These are phyloP conservation scores for Eclectus roratus DNA, from an alignment of 2,113 vertebrate genomes.

Conservation along the genomic window DNA sequence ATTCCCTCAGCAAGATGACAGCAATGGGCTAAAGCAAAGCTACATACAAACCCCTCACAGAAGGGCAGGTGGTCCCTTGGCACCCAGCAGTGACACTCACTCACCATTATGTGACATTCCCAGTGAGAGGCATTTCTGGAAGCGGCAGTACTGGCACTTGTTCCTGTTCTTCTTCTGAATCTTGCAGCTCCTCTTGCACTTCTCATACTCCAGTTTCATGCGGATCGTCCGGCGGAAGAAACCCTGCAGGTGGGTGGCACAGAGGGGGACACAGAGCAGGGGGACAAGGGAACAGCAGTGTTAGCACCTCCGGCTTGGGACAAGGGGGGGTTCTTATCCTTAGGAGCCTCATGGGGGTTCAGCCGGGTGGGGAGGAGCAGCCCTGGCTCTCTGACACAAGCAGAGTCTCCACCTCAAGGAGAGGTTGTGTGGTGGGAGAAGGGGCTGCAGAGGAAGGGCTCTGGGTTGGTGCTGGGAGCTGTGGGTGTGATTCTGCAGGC, in stretches of 20 bases:
- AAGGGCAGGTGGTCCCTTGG: neutral
- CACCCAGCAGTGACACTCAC: slow-evolving; percentile 56
- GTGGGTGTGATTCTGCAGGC: neutral
- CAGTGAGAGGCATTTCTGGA: slow-evolving; percentile 95
- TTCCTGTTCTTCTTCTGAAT: slow-evolving; percentile 98
- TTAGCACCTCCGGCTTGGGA: neutral
- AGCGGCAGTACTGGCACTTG: slow-evolving; percentile 98
- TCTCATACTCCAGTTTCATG: slow-evolving; percentile 97
- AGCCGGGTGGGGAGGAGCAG: neutral
- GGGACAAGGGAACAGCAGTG: neutral
- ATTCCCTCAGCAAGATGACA: neutral
- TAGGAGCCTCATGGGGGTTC: neutral
- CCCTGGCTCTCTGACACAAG: neutral
- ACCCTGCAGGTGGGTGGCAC: slow-evolving; percentile 73
- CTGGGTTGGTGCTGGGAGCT: neutral
- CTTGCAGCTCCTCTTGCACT: slow-evolving; percentile 92
- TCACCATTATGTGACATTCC: slow-evolving; percentile 98
- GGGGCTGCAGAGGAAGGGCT: neutral
- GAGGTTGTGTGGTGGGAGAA: neutral
- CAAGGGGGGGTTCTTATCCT: neutral
- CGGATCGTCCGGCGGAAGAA: slow-evolving; percentile 95
- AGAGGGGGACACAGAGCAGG: neutral
- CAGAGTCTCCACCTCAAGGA: neutral
- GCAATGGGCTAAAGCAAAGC: neutral
- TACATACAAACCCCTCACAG: neutral